Conservation (phyloP, 2,113 vertebrate species). For the Pardalotus punctatus region DNA sequence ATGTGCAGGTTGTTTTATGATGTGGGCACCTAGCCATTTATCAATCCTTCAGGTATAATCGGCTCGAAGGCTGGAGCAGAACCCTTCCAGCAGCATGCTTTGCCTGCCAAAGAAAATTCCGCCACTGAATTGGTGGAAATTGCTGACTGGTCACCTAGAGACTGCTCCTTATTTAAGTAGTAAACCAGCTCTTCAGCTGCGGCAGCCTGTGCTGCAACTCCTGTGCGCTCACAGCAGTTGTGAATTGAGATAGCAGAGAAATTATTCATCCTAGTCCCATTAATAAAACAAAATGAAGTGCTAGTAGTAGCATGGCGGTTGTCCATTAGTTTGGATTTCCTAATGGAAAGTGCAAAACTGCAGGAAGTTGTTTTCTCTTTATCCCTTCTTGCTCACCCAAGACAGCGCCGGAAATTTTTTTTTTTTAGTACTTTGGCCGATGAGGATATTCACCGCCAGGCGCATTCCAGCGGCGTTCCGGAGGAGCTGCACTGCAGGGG, state of each 20-base stretch:
- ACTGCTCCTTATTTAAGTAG: conserved; percentile 23
- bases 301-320: neutral
- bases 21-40: neutral
- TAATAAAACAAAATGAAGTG: neutral
- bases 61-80: neutral
- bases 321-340: neutral
- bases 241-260: neutral
- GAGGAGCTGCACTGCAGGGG: neutral
- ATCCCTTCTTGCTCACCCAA: neutral
- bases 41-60: neutral
- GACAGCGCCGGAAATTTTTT: neutral
- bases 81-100: neutral
- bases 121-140: conserved; percentile 43
- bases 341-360: neutral
- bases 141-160: conserved; percentile 54
- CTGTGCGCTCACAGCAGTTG: neutral
- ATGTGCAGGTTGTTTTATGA: neutral
- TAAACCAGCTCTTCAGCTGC: conserved; percentile 13
- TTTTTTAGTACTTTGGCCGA: fast-evolving
- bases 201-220: neutral
- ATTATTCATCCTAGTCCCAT: neutral
- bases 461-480: neutral
- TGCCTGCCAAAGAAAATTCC: conserved; percentile 42
- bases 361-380: neutral
- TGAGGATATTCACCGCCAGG: fast-evolving